phyloP scores from a whole-genome alignment of 1,140 invertebrate genomes.

The Trachymyrmex cornetzi region DNA sequence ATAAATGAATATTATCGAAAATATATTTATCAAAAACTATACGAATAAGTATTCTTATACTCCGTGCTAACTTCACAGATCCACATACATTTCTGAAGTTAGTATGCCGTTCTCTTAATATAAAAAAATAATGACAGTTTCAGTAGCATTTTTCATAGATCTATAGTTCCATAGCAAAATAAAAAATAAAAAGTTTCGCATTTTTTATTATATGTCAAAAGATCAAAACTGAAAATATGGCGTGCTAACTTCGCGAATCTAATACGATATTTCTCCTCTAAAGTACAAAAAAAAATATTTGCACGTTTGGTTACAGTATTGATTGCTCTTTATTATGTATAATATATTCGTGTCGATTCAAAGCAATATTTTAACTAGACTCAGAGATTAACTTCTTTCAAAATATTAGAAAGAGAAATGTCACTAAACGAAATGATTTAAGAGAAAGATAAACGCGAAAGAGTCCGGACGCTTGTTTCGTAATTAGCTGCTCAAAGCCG shows the following conservation, averaged over 20 bases:
- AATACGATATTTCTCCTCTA: too few species aligned
- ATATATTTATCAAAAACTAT: neutral
- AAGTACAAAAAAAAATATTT: too few species aligned
- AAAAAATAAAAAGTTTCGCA: too few species aligned
- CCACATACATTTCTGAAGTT: too few species aligned
- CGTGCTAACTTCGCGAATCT: too few species aligned
- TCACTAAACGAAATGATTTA: conserved; percentile 30
- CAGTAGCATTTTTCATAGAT: too few species aligned
- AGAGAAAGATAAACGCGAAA: conserved; percentile 40
- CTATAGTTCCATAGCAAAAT: too few species aligned
- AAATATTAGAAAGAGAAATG: conserved; percentile 1
- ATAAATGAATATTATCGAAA: neutral
- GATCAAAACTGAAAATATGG: too few species aligned
- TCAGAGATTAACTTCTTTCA: neutral
- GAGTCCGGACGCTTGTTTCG: conserved; percentile 29
- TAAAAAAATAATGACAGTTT: too few species aligned
- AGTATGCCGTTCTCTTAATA: too few species aligned
- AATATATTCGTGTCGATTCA: neutral
- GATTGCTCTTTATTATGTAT: neutral
- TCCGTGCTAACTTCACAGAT: too few species aligned
- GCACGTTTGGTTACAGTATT: neutral
- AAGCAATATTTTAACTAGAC: neutral
- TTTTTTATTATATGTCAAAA: too few species aligned
- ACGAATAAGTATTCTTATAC: neutral
- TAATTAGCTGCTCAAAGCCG: conserved; percentile 59